Evolutionary conservation across 1,140 invertebrate genomes (phyloP).

Genomic region (Subanguina moxae): DNA sequence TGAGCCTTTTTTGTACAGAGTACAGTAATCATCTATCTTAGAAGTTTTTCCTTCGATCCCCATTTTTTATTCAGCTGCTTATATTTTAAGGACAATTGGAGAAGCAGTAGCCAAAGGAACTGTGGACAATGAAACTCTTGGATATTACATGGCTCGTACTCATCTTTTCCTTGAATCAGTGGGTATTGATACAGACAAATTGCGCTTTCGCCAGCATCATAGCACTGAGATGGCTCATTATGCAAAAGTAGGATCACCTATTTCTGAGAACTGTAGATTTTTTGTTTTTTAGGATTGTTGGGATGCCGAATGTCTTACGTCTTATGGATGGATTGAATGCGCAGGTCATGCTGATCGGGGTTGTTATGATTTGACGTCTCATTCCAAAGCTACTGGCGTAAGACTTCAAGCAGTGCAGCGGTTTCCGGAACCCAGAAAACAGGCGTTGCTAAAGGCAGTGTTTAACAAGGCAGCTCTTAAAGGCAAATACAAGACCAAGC

Average conservation of each 20-base stretch:
- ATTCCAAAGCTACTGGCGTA: slow-evolving; percentile 83
- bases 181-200: slow-evolving; percentile 77
- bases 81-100: slow-evolving; percentile 2
- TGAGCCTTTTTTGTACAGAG: too few relatives aligned
- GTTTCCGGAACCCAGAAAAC: slow-evolving; percentile 69
- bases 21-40: too few relatives aligned
- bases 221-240: slow-evolving; percentile 99
- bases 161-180: slow-evolving; percentile 80
- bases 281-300: slow-evolving; percentile 50
- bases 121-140: slow-evolving; percentile 92
- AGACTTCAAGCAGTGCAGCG: slow-evolving; percentile 84
- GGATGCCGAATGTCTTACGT: slow-evolving; percentile 57
- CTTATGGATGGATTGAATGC: slow-evolving; percentile 96
- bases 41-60: too few relatives aligned
- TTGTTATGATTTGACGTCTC: slow-evolving; percentile 90
- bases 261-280: background rate
- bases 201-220: slow-evolving; percentile 95
- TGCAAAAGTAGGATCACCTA: slow-evolving; percentile 72
- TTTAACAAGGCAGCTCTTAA: slow-evolving; percentile 81
- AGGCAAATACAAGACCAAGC: slow-evolving; percentile 74
- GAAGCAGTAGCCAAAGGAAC: slow-evolving; percentile 64
- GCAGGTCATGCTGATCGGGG: slow-evolving; percentile 98
- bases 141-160: slow-evolving; percentile 95
- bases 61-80: too few relatives aligned
- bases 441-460: slow-evolving; percentile 69